A percentile compares a stretch with the other conserved stretches of the same genome.
Conservation (phyloP, 2,797 vertebrate genomes). For the Ciconia nigra region DNA sequence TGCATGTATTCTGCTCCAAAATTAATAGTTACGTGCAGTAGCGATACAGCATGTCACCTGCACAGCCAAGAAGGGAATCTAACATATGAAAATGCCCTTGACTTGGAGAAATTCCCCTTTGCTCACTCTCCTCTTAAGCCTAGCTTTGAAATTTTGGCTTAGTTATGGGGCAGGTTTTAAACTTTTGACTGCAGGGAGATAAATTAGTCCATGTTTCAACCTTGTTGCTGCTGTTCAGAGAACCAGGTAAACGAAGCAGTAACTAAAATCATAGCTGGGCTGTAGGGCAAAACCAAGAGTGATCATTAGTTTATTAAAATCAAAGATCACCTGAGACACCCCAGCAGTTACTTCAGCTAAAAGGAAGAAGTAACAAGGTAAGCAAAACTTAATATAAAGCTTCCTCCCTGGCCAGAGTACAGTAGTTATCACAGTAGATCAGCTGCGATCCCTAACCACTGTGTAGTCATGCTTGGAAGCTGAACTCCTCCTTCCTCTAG, state of each 20-base stretch:
- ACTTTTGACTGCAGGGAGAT: neutral
- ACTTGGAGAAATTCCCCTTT: neutral
- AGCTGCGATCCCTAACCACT: neutral
- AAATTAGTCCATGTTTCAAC: neutral
- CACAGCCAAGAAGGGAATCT: neutral
- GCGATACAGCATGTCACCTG: neutral
- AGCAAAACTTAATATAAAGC: neutral
- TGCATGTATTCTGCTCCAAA: neutral
- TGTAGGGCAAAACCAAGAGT: neutral
- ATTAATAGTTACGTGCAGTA: neutral
- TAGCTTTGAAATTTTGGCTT: neutral
- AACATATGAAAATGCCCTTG: neutral
- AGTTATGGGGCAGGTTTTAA: neutral
- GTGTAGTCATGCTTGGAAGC: neutral
- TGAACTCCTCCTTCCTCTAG: neutral
- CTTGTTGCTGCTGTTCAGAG: neutral
- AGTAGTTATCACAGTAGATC: neutral
- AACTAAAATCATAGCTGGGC: neutral
- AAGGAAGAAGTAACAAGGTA: neutral
- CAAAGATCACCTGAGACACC: neutral
- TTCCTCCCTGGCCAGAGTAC: neutral
- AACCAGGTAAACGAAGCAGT: neutral
- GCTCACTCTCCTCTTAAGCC: neutral
- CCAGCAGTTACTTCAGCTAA: neutral
- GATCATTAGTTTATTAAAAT: neutral